Base-by-base conservation (phyloP, 2,888 invertebrate genomes). In the Melieria picta region DNA sequence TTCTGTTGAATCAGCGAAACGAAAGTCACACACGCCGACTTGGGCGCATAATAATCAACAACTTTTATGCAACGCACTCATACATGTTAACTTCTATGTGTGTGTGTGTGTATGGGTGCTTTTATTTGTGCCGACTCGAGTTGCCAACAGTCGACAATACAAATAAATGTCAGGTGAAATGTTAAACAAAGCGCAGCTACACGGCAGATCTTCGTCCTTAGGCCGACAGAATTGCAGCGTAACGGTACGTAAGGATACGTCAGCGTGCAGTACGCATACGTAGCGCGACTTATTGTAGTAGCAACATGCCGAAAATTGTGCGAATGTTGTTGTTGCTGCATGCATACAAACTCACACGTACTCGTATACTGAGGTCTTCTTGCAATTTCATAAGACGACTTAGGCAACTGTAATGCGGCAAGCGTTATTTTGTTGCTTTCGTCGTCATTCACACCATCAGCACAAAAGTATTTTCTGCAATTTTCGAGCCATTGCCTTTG, bases 21-120 rank as follows among this genome's bases (percentile, higher is more conserved):
- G 16, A 45, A 56, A 65, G 65, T 65, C 47, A 45, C 57, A 65
- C 55, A 52, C 43, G 52, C 42, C 42, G 47, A 66, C 16, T 43
- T 43, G 30, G 30, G 30, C n/a, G 13, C 52, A 65, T 55, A 65
- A 65, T 65, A 66, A 66, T 47, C 57, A 57, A 66, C 55, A 66
- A 50, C 67, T 67, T 58, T 1, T 60, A 48, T 60, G 67, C 60
- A 60, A 60, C 50, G 60, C 13, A 48, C 50, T 48, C 63, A 48
- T 48, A 45, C 58, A 48, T 63, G 63, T 45, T 45, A n/a, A 61
- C 11, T 45, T 47, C 52, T 30, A 55, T 30, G 47, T 57, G 46
- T 46, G 58, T 46, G 9, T 57, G 46, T 61, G 52, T 30, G 47
- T 57, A 16, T 46, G 58, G 4, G 9, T 57, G 46, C 50, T 13